Base-by-base conservation (phyloP, 2,113 vertebrate species). In the Echinops telfairi region DNA sequence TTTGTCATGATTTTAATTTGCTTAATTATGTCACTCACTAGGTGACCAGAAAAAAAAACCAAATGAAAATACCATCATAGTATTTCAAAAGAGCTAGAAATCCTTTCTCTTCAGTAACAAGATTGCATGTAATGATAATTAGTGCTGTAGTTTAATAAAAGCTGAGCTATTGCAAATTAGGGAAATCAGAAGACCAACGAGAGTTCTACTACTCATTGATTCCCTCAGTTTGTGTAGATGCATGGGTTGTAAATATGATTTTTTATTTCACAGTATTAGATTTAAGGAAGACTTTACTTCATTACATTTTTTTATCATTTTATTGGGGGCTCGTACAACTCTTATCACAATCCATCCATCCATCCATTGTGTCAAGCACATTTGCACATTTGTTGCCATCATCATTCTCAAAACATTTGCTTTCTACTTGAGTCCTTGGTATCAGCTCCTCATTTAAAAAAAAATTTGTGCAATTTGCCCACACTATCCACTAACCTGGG, bases 21-120 rank as follows among this genome's bases (percentile, higher is more conserved):
- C 3, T 68, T 76, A 88, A 75, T 76, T 95, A 43, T 36, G 8
- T 86, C 36, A 79, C 22, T 66, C 31, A 90, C 73, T 27, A 78
- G 33, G 23, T 95, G 20, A 47, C 87, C 19, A 83, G 33, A 91
- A 89, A 92, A 89, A 75, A 68, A 95, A 81, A 93, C 82, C 16
- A 64, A 88, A 53, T 87, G 17, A 86, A 93, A 92, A 94, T 78
- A 8, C 0, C 4, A 58, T 83, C 4, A 89, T 14, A 64, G 3
- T 88, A 64, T 60, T 86, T 79, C 66, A 79, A 85, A 90, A 82
- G 22, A 6, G 12, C 33, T 47, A 89, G 20, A 8, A 80, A 10
- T 88, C 70, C 3, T 36, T 38, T 81, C 83, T 81, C 23, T 77
- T 57, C 70, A 64, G 22, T 89, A 91, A 36, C 22, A 90, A 23